Evolutionary conservation across 2,113 vertebrate species (phyloP).

Genomic region (Anolis sagrei): DNA sequence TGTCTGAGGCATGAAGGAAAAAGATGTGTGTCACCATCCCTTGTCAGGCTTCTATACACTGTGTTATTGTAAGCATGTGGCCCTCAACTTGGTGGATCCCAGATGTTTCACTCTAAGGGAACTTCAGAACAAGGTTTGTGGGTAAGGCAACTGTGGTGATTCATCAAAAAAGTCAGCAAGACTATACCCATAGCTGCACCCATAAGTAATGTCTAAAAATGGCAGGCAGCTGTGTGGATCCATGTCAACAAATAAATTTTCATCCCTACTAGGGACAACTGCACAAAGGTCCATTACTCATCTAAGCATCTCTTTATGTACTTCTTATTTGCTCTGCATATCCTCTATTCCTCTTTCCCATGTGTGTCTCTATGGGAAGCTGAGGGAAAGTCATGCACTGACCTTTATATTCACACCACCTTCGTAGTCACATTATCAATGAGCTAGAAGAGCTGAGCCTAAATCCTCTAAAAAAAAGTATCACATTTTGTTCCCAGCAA

Average conservation of each 20-base stretch:
- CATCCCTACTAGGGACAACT: background rate
- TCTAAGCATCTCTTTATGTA: background rate
- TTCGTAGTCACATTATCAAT: background rate
- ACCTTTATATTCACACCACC: conserved; percentile 23
- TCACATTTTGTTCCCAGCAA: conserved; percentile 38
- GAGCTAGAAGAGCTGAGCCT: background rate
- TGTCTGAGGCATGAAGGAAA: too few species aligned
- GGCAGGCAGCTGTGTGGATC: background rate
- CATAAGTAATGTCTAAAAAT: background rate
- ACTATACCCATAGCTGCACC: too few species aligned
- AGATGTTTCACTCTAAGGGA: too few species aligned
- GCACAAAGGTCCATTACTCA: background rate
- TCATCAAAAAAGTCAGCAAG: too few species aligned
- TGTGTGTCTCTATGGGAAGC: background rate
- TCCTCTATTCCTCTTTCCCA: background rate
- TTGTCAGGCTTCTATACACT: too few species aligned
- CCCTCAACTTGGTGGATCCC: too few species aligned
- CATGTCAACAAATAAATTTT: background rate
- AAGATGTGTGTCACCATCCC: too few species aligned
- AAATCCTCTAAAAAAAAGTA: conserved; percentile 34
- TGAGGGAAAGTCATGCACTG: conserved; percentile 23
- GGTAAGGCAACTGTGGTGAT: too few species aligned
- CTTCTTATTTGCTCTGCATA: background rate
- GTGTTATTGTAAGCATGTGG: too few species aligned
- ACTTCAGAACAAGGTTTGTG: too few species aligned